Evolutionary conservation across 2,888 invertebrate genomes (phyloP).

Genomic region (Hydropsyche betteni): DNA sequence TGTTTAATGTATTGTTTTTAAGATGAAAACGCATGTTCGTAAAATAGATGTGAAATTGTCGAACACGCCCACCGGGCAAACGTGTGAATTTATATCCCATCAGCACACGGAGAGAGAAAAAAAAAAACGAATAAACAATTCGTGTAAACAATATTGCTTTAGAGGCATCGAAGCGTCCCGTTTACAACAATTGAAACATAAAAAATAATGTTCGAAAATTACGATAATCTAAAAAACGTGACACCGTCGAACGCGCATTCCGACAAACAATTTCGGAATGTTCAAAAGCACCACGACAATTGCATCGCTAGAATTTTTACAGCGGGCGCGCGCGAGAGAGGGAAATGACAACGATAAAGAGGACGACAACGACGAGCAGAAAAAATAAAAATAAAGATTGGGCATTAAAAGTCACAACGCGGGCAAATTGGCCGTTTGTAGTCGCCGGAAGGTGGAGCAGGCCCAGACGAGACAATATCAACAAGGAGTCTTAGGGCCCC

Average conservation of each 20-base stretch:
- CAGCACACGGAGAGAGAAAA: no score
- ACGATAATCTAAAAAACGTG: conserved; percentile 25
- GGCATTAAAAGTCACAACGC: conserved; percentile 29
- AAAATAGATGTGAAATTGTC: no score
- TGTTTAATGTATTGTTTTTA: no score
- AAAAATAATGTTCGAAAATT: conserved; percentile 28
- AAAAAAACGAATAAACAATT: no score
- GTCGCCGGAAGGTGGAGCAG: conserved; percentile 2
- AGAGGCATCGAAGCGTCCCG: conserved; percentile 1
- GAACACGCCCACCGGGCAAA: no score
- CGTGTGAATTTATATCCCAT: no score
- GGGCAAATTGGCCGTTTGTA: conserved; percentile 22
- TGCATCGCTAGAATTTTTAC: conserved; percentile 6
- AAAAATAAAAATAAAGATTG: conserved; percentile 17
- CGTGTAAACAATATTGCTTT: no score
- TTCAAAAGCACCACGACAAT: conserved; percentile 19
- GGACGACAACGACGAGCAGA: neutral
- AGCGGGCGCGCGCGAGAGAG: neutral
- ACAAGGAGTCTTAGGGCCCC: conserved; percentile 30
- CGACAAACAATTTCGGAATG: neutral
- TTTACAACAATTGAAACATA: conserved; percentile 24
- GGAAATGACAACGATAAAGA: conserved; percentile 1
- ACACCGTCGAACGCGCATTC: conserved; percentile 12
- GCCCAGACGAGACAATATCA: conserved; percentile 36
- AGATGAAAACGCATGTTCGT: no score